phyloP scores from a whole-genome alignment of 2,797 vertebrate species.

The Echeneis naucrates region DNA sequence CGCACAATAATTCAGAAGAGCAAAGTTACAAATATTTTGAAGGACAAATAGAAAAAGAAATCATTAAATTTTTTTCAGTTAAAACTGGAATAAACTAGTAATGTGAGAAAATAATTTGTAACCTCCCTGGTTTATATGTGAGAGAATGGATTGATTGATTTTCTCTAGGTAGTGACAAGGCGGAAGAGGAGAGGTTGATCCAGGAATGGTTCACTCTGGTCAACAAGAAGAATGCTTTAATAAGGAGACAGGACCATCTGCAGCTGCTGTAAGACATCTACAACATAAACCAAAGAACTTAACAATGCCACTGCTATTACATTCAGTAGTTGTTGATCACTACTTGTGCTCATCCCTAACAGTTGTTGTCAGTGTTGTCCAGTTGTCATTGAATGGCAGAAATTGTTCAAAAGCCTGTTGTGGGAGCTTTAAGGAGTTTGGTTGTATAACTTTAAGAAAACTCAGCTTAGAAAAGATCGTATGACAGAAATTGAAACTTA shows the following conservation, averaged over 20 bases:
- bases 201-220: conserved; percentile 95
- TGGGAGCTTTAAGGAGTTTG: not conserved
- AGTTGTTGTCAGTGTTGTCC: not conserved
- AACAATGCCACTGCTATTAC: not conserved
- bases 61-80: too few relatives aligned
- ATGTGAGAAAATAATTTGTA: not conserved
- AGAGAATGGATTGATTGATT: not conserved
- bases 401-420: not conserved
- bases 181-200: conserved; percentile 90
- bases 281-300: not conserved
- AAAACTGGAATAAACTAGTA: not conserved
- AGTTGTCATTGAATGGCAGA: not conserved
- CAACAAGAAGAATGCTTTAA: conserved; percentile 94
- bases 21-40: not conserved
- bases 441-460: not conserved
- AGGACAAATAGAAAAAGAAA: too few relatives aligned
- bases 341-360: not conserved
- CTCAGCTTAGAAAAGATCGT: too few relatives aligned
- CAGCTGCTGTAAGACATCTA: conserved; percentile 89
- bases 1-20: not conserved
- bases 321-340: not conserved
- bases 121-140: not conserved
- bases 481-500: too few relatives aligned
- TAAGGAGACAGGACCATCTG: conserved; percentile 92
- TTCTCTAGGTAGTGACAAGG: conserved; percentile 84